Evolutionary conservation across 2,797 vertebrate genomes (phyloP), one percentile per base, ranked within the genome.

Genomic region (Crocidura indochinensis): DNA sequence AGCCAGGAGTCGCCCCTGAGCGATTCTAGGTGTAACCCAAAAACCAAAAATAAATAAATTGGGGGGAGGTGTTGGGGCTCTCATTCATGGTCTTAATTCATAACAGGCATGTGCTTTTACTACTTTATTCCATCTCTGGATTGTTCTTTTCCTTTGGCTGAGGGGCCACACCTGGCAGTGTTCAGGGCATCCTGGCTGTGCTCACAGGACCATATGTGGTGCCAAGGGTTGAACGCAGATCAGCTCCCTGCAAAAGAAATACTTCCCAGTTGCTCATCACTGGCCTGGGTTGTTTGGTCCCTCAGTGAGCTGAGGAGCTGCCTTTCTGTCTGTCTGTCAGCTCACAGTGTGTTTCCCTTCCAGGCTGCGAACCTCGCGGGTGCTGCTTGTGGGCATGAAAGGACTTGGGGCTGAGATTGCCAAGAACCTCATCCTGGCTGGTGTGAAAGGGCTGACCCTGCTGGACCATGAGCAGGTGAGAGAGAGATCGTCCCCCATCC

Each of bases 371-470:
- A 98, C 98, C 3, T 99, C 99, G 51, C 98, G 98, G 27, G 99
- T 99, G 72, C 98, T 99, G 49, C 98, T 99, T 87, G 99, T 98
- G 2, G 97, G 97, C 74, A 97, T 99, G 80, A 97, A 98, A 44
- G 99, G 99, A 51, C 97, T 99, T 0, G 99, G 99, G 20, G 99
- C 98, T 87, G 99, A 99, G 96, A 98, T 99, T 88, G 99, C 99
- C 26, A 99, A 99, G 96, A 99, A 99, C 51, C 97, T 99, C 20
- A 99, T 99, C 96, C 96, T 99, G 92, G 99, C 99, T 1, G 99
- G 99, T 89, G 99, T 99, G 7, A 99, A 99, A 96, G 98, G 98
- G 10, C 96, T 99, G 75, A 99, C 99, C 15, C 94, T 99, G 96
- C 95, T 99, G 94, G 99, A 99, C 91, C 98, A 99, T 9, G 98